phyloP scores from a whole-genome alignment of 2,888 invertebrate genomes.

The Quadroppia sp. region DNA sequence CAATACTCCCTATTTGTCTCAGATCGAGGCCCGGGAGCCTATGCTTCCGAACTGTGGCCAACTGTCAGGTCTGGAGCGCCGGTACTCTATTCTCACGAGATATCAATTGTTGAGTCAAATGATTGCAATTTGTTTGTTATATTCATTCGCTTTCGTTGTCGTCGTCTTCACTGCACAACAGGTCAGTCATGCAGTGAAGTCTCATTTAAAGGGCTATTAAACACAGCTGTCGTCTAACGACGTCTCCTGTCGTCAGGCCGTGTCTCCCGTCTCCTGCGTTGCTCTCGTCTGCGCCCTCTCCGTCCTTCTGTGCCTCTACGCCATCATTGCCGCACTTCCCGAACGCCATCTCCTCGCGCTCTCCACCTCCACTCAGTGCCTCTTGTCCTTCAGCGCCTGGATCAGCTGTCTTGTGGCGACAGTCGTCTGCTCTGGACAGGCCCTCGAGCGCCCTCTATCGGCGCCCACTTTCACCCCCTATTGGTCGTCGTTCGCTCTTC shows the following conservation, averaged over 20 bases:
- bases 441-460: neutral
- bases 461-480: neutral
- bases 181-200: too few species aligned
- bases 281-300: neutral
- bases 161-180: too few species aligned
- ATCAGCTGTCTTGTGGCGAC: neutral
- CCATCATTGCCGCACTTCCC: neutral
- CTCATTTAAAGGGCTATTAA: too few species aligned
- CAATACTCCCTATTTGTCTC: too few species aligned
- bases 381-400: neutral
- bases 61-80: too few species aligned
- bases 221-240: too few species aligned
- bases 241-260: neutral
- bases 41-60: too few species aligned
- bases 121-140: too few species aligned
- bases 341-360: neutral
- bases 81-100: too few species aligned
- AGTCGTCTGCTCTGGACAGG: neutral
- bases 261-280: neutral
- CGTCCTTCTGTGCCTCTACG: neutral
- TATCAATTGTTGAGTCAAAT: too few species aligned
- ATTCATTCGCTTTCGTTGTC: too few species aligned
- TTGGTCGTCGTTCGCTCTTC: conserved; percentile 63
- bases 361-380: neutral
- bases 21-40: too few species aligned